Base-by-base conservation (phyloP, 2,113 vertebrate species). In the Pterocles orientalis region DNA sequence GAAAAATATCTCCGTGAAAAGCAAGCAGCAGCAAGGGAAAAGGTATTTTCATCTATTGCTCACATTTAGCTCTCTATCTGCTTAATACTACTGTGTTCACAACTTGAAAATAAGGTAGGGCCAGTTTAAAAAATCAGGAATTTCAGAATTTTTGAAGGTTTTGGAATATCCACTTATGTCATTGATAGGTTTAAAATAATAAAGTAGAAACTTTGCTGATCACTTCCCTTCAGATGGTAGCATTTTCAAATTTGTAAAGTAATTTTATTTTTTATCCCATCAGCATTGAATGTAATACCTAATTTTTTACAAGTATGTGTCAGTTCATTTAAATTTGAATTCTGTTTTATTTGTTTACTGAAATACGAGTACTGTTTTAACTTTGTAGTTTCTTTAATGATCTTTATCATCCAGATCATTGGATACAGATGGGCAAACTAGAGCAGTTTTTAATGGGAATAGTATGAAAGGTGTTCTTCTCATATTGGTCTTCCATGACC, bases 1-100 rank as follows among this genome's bases (percentile, higher is more conserved):
- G 99, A 99, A 91, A 99, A 99, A 88, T 99, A 99, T 80, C 98
- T 99, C 62, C 98, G 99, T 81, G 99, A 99, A 96, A 99, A 99
- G 83, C 99, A 99, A 97, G 99, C 99, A 33, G 99, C 99, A 48
- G 99, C 99, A 81, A 98, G 99, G 90, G 99, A 99, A 92, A 99
- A 99, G 99, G 99, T 99, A 98, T 56, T 57, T 86, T 60, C 61
- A 51, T 51, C 68, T 53, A 47, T 10, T 93, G 92, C 19, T 79
- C 47, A 1, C 10, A 4, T 34, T 58, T 62, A 36, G 21, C 7
- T 21, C 29, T 25, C n/a, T 65, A 0, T 83, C 33, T 80, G 14
- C 36, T 31, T 80, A 41, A 12, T 47, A 29, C 33, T 73, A 39
- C 29, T 39, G 8, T 26, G 12, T 51, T 82, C 36, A 24, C 31